These are phyloP conservation scores for Ditylenchus dipsaci DNA, from an alignment of 1,140 invertebrate genomes.

Conservation along the genomic window DNA sequence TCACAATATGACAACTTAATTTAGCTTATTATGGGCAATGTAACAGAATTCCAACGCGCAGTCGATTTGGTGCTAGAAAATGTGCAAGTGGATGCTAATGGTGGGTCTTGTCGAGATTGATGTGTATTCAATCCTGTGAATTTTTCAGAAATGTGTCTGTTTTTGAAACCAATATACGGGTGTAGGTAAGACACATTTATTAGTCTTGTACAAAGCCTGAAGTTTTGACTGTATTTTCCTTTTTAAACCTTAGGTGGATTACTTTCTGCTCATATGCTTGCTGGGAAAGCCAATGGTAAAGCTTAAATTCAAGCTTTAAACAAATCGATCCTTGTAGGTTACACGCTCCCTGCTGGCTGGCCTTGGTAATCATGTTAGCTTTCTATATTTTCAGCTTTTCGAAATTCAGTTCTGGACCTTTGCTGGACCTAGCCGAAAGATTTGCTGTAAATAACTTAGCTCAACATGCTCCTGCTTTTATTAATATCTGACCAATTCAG, in stretches of 20 bases:
- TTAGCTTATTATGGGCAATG: conserved; percentile 75
- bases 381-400: too few relatives aligned
- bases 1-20: neutral
- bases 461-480: too few relatives aligned
- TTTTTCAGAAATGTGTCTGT: conserved; percentile 67
- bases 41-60: conserved; percentile 82
- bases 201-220: too few relatives aligned
- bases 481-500: too few relatives aligned
- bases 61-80: conserved; percentile 72
- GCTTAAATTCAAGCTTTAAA: conserved; percentile 59
- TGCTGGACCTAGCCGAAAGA: conserved; percentile 85
- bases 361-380: conserved; percentile 67
- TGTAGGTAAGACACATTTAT: too few relatives aligned
- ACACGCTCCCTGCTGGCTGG: conserved; percentile 78
- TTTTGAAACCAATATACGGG: conserved; percentile 98
- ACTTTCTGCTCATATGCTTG: conserved; percentile 88
- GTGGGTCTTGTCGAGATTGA: conserved; percentile 68
- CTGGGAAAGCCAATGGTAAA: conserved; percentile 57
- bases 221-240: too few relatives aligned
- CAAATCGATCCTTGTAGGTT: neutral
- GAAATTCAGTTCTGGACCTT: conserved; percentile 70
- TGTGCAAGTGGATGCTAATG: conserved; percentile 86
- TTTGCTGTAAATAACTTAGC: conserved; percentile 65
- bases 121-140: neutral
- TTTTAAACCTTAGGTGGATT: conserved; percentile 70